Evolutionary conservation across 1,140 invertebrate species (phyloP).

Genomic region (Caerostris darwini): DNA sequence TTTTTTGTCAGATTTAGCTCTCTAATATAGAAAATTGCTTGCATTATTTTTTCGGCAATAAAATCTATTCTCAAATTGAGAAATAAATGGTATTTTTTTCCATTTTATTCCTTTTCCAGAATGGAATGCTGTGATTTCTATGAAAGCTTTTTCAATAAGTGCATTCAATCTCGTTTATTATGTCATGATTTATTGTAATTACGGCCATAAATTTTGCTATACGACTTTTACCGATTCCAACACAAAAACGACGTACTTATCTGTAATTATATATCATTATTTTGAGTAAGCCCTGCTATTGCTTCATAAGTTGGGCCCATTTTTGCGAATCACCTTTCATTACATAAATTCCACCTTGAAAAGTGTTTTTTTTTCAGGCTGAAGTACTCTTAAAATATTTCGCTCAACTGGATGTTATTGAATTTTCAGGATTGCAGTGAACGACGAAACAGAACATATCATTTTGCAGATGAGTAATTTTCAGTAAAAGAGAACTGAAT

Average conservation of each 20-base stretch:
- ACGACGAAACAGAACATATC: too few species aligned
- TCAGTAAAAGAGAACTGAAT: too few species aligned
- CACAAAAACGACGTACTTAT: background rate
- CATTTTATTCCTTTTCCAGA: background rate
- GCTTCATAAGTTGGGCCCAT: background rate
- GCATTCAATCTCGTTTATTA: background rate
- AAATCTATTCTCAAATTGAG: background rate
- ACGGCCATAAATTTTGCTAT: slow-evolving; percentile 4
- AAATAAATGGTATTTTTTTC: background rate
- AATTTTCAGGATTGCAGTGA: too few species aligned
- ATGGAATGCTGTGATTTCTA: background rate
- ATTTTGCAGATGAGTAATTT: too few species aligned
- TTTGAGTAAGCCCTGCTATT: background rate
- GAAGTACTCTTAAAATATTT: too few species aligned
- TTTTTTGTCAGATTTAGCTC: background rate
- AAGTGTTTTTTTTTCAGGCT: too few species aligned
- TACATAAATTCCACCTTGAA: too few species aligned
- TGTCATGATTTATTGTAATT: slow-evolving; percentile 17
- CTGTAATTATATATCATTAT: slow-evolving; percentile 7
- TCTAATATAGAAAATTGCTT: background rate
- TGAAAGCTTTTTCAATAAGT: background rate
- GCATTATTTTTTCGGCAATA: background rate
- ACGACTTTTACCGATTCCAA: background rate
- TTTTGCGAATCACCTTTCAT: background rate
- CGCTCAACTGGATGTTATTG: too few species aligned